Evolutionary conservation across 1,140 invertebrate genomes (phyloP), one percentile per base, ranked within the genome.

Genomic region (Chrysomallon squamiferum): DNA sequence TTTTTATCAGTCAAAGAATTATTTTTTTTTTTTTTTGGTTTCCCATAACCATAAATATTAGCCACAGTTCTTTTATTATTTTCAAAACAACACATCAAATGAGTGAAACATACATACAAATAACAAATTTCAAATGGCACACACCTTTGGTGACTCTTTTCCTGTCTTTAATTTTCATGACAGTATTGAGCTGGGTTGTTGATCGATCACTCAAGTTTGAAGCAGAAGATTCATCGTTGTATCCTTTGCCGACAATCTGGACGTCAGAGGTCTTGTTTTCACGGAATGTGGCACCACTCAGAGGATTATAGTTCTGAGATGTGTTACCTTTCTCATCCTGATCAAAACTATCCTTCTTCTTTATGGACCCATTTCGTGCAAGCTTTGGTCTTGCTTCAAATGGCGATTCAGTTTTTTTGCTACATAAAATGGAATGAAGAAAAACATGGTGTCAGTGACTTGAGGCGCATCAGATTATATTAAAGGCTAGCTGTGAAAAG

Each of bases 241-340:
- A 85, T 25, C 83, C 83, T 54, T 74, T 77, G 2, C 83, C 83
- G 29, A 84, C 79, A 13, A 85, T 73, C 49, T 82, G 76, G 2
- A 85, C 83, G 64, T 83, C 81, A 3, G 80, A 81, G 47, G 72
- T 83, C 30, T 61, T 69, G 58, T 79, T 83, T 65, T 82, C 78
- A n/a, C 76, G 65, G 63, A 84, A 84, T 45, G 82, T 84, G 1
- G 81, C 82, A 7, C 82, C 82, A 70, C 79, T 81, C n/a, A 65
- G 54, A 25, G 82, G 81, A 61, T 82, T 82, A 66, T 75, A 84
- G 52, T 82, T 79, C 43, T 79, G 63, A 58, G 69, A 62, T 6
- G 52, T 66, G 20, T 38, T 62, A 59, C 58, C 66, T 30, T 68
- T 68, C n/a, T 65, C 72, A 54, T 69, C 65, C 33, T 62, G 69